These are phyloP conservation scores for Gila robusta DNA, from an alignment of 2,797 vertebrate species.

Conservation along the genomic window DNA sequence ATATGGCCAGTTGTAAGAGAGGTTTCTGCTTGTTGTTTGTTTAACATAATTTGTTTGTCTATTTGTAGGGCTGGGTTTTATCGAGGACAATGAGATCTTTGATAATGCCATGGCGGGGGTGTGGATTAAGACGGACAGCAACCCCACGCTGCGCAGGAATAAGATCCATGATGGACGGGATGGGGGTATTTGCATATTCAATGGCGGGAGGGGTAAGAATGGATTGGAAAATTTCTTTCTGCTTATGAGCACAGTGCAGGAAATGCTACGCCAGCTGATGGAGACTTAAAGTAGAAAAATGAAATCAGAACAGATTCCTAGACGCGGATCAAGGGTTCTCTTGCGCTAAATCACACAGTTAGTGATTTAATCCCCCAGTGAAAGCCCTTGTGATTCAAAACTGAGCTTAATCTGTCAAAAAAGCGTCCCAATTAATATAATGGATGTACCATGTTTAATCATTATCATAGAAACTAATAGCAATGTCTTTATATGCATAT, in stretches of 20 bases:
- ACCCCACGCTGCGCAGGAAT: slow-evolving; percentile 97
- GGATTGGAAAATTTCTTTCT: background rate
- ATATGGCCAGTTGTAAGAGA: background rate
- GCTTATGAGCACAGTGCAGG: background rate
- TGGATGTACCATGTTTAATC: background rate
- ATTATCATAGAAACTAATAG: background rate
- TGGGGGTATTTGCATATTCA: slow-evolving; percentile 99
- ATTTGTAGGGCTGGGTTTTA: slow-evolving; percentile 91
- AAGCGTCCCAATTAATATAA: background rate
- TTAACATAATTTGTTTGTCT: slow-evolving; percentile 19
- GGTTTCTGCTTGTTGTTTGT: background rate
- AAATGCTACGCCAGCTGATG: background rate
- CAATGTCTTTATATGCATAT: slow-evolving; percentile 23
- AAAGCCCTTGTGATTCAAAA: background rate
- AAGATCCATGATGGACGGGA: slow-evolving; percentile 99
- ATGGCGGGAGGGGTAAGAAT: slow-evolving; percentile 93
- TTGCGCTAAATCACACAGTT: background rate
- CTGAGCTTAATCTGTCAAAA: background rate
- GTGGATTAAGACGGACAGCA: slow-evolving; percentile 99
- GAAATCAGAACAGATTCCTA: background rate
- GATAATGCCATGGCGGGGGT: slow-evolving; percentile 99
- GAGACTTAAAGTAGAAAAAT: background rate
- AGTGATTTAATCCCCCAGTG: background rate
- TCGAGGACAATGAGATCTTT: slow-evolving; percentile 99
- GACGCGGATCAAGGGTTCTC: background rate